Base-by-base conservation (phyloP, 2,113 vertebrate species). In the Phylloscopus trochilus region DNA sequence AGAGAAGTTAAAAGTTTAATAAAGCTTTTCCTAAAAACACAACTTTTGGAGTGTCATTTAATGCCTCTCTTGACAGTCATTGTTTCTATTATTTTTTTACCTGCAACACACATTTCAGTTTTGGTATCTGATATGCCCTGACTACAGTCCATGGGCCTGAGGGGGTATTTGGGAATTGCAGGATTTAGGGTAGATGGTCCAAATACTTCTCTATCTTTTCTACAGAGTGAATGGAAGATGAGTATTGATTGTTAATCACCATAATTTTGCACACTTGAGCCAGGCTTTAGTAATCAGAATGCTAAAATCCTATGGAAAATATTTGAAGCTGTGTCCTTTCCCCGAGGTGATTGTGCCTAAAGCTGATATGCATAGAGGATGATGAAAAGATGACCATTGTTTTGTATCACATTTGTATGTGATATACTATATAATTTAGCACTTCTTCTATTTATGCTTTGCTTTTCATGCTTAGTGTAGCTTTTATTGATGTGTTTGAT, bases 401-500 rank as follows among this genome's bases (percentile, higher is more conserved):
- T 68, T 13, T 47, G 11, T 58, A 41, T 41, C 41, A 52, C 27
- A 31, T 67, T 55, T 80, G 2, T 62, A 12, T 19, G 46, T 67
- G 55, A 76, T 39, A 58, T 10, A 44, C 15, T 52, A 2, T 39
- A 23, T 74, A 3, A 41, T 37, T 94, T 41, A 46, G 24, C 21
- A 72, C n/a, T 58, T 56, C 12, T 70, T 73, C 26, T 91, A 47
- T 77, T 91, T 85, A 37, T 46, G 41, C 72, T 62, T 75, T 75
- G 15, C 22, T 94, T 92, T 95, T 89, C 60, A 30, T 75, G 19
- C 52, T 93, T 81, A 30, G 31, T 90, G 20, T 85, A 66, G 53
- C 68, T 86, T 88, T 94, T 91, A 87, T 94, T 94, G 82, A 85
- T 72, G 62, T 59, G 16, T 81, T 79, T 91, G 82, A 69, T 91